Conservation (phyloP, 92 coral and sea anemone species). For the Epizoanthus stellaris region DNA sequence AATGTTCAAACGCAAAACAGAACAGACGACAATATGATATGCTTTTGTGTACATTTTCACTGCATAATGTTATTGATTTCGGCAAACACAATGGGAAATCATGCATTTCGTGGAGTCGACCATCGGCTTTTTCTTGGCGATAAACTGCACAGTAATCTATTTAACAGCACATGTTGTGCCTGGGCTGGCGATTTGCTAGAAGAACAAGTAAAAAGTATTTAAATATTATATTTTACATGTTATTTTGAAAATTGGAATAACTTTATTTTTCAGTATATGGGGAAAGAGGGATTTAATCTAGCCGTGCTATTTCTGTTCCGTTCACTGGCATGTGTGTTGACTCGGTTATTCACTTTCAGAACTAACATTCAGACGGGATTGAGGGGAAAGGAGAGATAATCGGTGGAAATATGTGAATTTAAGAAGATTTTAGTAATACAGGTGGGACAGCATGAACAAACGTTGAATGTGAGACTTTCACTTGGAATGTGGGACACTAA, state of each 20-base stretch:
- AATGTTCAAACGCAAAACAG: background rate
- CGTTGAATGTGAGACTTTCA: no score
- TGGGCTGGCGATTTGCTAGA: background rate
- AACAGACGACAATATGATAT: no score
- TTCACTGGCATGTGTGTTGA: no score
- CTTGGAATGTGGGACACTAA: no score
- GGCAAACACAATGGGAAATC: background rate
- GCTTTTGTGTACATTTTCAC: background rate
- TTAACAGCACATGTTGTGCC: slow-evolving; percentile 10
- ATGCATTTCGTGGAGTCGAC: background rate
- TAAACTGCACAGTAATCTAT: background rate
- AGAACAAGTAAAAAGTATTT: background rate
- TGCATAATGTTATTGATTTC: background rate
- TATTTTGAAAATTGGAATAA: slow-evolving; percentile 34
- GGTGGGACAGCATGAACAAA: no score
- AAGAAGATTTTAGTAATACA: no score
- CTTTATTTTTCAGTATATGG: slow-evolving; percentile 33
- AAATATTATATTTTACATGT: slow-evolving; percentile 41
- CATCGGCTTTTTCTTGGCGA: background rate
- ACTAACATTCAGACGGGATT: no score
- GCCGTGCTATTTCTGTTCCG: no score
- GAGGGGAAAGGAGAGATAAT: no score
- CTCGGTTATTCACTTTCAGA: no score
- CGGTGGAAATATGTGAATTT: no score
- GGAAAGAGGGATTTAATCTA: background rate